Evolutionary conservation across 2,113 vertebrate genomes (phyloP).

Genomic region (Osmerus mordax): DNA sequence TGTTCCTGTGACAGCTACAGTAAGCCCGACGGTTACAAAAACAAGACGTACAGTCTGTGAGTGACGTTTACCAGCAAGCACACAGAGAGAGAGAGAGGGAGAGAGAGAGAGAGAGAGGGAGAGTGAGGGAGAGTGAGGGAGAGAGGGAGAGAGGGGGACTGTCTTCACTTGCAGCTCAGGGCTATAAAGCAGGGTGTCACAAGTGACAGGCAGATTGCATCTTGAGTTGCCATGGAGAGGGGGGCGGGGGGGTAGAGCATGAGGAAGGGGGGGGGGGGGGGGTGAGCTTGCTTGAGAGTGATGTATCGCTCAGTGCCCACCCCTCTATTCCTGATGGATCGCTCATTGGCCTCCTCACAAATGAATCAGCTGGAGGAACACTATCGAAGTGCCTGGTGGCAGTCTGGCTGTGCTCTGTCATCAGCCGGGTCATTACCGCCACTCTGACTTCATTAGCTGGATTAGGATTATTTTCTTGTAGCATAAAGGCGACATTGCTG

Average conservation of each 20-base stretch:
- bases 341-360: conserved; percentile 40
- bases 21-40: conserved; percentile 46
- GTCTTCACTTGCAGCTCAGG: conserved; percentile 36
- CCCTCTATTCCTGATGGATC: conserved; percentile 57
- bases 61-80: conserved; percentile 32
- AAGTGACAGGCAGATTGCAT: conserved; percentile 59
- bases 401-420: conserved; percentile 60
- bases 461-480: conserved; percentile 29
- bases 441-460: conserved; percentile 25
- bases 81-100: no score
- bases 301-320: conserved; percentile 57
- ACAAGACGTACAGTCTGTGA: conserved; percentile 23
- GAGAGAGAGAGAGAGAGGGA: no score
- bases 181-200: conserved; percentile 45
- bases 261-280: conserved; percentile 26
- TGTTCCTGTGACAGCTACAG: conserved; percentile 29
- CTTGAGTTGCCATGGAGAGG: conserved; percentile 57
- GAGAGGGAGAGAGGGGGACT: conserved; percentile 12
- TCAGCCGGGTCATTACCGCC: conserved; percentile 55
- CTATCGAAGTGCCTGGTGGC: conserved; percentile 41
- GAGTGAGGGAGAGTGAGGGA: no score
- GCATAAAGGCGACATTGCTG: conserved; percentile 32
- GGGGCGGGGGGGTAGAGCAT: conserved; percentile 33
- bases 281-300: conserved; percentile 35
- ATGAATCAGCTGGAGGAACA: conserved; percentile 35